Conservation (phyloP, 1,140 invertebrate genomes). For the Drosophila aff. region DNA sequence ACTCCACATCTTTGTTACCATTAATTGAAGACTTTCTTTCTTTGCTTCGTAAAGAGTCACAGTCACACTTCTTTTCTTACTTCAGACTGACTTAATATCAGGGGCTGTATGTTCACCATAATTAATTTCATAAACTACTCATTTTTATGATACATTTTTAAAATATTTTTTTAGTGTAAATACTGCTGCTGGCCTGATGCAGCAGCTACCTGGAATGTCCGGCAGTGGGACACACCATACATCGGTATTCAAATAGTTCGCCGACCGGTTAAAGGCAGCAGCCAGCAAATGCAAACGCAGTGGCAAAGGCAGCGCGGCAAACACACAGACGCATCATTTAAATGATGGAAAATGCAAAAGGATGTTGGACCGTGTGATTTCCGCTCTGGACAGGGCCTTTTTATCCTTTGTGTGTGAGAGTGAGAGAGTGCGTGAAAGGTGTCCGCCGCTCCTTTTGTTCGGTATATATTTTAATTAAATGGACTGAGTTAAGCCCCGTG, state of each 20-base stretch:
- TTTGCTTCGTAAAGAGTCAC: too few species aligned
- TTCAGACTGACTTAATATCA: too few species aligned
- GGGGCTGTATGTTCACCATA: too few species aligned
- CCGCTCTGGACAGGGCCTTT: conserved; percentile 63
- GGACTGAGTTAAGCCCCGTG: conserved; percentile 47
- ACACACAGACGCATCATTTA: conserved; percentile 57
- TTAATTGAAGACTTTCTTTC: too few species aligned
- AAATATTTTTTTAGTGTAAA: not conserved
- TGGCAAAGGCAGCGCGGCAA: conserved; percentile 18
- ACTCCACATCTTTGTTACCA: too few species aligned
- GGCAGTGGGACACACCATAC: conserved; percentile 68
- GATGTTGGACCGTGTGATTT: conserved; percentile 70
- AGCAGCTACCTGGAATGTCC: conserved; percentile 36
- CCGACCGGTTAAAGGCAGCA: conserved; percentile 30
- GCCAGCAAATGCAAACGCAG: conserved; percentile 32
- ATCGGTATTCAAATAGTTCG: conserved; percentile 73
- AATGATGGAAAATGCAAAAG: conserved; percentile 64
- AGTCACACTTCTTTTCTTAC: too few species aligned
- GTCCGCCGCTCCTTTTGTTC: conserved; percentile 47
- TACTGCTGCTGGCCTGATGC: not conserved
- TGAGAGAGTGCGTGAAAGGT: conserved; percentile 44
- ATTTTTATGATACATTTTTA: not conserved
- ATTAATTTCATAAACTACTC: too few species aligned
- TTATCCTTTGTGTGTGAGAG: conserved; percentile 57
- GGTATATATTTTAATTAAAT: conserved; percentile 51